phyloP scores from a whole-genome alignment of 2,888 invertebrate species.

The Cybosia mesomella region DNA sequence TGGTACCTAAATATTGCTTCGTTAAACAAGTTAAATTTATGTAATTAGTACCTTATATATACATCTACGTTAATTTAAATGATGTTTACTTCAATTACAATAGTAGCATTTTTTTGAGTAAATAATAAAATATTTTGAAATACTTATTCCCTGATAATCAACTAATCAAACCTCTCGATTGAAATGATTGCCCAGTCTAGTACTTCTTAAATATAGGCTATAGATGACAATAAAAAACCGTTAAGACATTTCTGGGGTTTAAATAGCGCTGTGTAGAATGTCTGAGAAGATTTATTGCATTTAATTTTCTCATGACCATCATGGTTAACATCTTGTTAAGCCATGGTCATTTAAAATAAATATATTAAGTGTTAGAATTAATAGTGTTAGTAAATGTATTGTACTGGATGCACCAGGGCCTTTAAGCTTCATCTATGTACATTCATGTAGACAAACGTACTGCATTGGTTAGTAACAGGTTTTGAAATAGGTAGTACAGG shows the following conservation, averaged over 20 bases:
- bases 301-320: no score
- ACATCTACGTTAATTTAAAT: neutral
- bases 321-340: neutral
- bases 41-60: neutral
- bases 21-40: neutral
- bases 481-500: neutral
- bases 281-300: no score
- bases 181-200: neutral
- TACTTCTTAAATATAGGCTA: neutral
- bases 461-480: neutral
- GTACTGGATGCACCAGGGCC: neutral
- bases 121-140: neutral
- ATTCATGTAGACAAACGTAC: neutral
- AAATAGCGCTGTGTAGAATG: no score
- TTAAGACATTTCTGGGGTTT: no score
- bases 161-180: neutral
- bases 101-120: neutral
- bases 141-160: neutral
- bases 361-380: neutral
- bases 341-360: neutral
- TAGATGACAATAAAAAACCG: no score
- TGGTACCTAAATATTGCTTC: neutral
- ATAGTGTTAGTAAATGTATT: no score
- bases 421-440: neutral
- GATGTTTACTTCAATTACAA: neutral